Conservation (phyloP, 2,113 vertebrate genomes). For the Ictalurus punctatus region DNA sequence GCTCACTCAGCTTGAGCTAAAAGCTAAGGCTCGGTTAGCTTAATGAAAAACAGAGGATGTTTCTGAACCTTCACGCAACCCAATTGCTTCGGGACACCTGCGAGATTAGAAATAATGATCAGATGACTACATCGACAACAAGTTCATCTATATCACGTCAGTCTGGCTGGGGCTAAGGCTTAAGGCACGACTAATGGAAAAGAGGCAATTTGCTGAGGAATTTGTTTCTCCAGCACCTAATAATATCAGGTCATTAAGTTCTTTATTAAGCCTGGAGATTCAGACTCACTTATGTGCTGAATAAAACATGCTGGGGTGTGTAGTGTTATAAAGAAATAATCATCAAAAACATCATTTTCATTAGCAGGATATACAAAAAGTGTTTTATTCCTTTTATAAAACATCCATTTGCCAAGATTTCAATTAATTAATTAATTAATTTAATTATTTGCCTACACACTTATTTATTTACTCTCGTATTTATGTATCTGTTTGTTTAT, state of each 20-base stretch:
- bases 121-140: slow-evolving; percentile 1
- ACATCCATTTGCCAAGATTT: neutral
- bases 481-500: neutral
- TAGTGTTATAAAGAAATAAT: neutral
- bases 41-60: slow-evolving; percentile 2
- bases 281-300: neutral
- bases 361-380: neutral
- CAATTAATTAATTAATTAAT: too few species aligned
- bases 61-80: neutral
- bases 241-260: slow-evolving; percentile 8
- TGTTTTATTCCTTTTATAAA: neutral
- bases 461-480: too few species aligned
- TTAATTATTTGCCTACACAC: too few species aligned
- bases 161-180: neutral
- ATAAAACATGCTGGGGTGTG: neutral
- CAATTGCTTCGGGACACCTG: neutral
- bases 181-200: neutral
- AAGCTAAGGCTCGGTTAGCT: neutral
- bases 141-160: neutral
- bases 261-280: slow-evolving; percentile 9
- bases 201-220: slow-evolving; percentile 2
- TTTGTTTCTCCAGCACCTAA: neutral
- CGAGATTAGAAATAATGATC: slow-evolving; percentile 15
- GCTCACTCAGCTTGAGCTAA: neutral
- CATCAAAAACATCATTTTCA: too few species aligned